Evolutionary conservation across 2,113 vertebrate species (phyloP).

Genomic region (Paramisgurnus dabryanus): DNA sequence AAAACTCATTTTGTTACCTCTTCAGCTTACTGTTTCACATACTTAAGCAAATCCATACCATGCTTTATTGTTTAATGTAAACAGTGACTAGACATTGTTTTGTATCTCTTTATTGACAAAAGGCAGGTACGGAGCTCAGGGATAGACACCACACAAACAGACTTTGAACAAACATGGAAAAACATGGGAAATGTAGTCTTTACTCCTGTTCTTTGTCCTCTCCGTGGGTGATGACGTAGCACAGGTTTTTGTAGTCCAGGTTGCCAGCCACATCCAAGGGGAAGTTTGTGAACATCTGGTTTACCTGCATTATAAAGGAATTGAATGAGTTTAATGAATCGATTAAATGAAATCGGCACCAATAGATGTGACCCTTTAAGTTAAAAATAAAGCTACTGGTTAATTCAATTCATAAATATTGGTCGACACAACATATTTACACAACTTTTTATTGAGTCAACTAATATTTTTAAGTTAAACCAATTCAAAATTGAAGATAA

Average conservation of each 20-base stretch:
- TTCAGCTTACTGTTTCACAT: neutral
- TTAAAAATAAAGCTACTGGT: no score
- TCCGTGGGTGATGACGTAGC: constrained; percentile 88
- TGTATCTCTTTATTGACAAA: constrained; percentile 48
- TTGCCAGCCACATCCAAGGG: constrained; percentile 87
- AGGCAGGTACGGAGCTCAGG: constrained; percentile 5
- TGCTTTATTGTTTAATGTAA: neutral
- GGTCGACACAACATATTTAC: no score
- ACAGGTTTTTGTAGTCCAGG: constrained; percentile 89
- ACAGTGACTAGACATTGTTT: neutral
- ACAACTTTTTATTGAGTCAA: no score
- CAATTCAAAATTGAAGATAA: neutral
- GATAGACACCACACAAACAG: neutral
- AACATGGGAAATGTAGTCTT: constrained; percentile 25
- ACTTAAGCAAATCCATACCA: neutral
- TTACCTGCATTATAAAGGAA: constrained; percentile 70
- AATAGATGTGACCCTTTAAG: neutral
- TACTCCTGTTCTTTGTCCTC: constrained; percentile 84
- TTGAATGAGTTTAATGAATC: neutral
- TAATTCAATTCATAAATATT: no score
- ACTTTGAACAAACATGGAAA: constrained; percentile 8
- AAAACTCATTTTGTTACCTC: neutral
- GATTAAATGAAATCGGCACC: neutral
- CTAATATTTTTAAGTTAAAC: no score
- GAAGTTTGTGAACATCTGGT: constrained; percentile 88